phyloP scores from a whole-genome alignment of 2,113 vertebrate species.

The Poecilia latipinna region DNA sequence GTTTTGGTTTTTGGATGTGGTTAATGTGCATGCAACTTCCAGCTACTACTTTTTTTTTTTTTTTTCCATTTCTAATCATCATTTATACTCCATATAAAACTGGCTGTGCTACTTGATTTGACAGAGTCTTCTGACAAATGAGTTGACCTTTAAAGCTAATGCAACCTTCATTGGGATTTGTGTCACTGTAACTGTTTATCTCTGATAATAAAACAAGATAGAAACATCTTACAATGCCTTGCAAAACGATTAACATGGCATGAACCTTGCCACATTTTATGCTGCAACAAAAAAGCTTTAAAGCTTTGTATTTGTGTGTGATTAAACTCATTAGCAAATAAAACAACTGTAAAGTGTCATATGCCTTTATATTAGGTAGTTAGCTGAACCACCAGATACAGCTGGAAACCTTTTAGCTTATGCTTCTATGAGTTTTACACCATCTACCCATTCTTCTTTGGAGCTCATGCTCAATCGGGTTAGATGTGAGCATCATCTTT shows the following conservation, averaged over 20 bases:
- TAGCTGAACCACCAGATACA: too few species aligned
- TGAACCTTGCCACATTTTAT: background rate
- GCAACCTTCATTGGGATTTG: conserved; percentile 17
- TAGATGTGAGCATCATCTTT: too few species aligned
- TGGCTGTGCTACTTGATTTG: conserved; percentile 47
- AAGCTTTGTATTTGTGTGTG: too few species aligned
- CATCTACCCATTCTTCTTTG: too few species aligned
- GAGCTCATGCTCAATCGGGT: too few species aligned
- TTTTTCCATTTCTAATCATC: conserved; percentile 4
- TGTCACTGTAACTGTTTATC: background rate
- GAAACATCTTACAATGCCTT: background rate
- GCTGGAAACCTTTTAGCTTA: too few species aligned
- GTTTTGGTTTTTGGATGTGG: background rate
- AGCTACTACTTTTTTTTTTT: background rate
- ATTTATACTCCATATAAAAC: conserved; percentile 28
- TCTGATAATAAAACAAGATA: background rate
- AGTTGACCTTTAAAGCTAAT: conserved; percentile 63
- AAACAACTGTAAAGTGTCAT: too few species aligned
- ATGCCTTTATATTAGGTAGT: too few species aligned
- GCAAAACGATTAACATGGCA: background rate
- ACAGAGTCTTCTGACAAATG: conserved; percentile 57
- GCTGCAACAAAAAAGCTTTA: background rate
- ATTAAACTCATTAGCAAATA: background rate
- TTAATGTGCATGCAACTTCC: background rate
- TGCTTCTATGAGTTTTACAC: too few species aligned